These are phyloP conservation scores for Labroides dimidiatus DNA, from an alignment of 2,797 vertebrate genomes.

Conservation along the genomic window DNA sequence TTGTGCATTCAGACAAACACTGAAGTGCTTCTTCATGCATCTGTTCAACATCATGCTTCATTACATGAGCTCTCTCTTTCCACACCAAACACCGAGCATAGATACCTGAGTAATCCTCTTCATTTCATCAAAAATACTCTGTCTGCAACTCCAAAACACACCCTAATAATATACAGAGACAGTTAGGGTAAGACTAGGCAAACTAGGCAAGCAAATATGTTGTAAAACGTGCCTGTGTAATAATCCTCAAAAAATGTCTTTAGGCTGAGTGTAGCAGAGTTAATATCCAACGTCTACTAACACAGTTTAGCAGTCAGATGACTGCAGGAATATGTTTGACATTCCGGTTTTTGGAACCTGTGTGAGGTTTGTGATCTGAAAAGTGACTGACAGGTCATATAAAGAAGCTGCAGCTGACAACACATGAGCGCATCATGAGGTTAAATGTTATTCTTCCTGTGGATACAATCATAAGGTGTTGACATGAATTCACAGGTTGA, in stretches of 20 bases:
- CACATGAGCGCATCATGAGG: constrained; percentile 81
- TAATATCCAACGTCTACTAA: neutral
- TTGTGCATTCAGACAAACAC: neutral
- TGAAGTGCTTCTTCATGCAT: constrained; percentile 57
- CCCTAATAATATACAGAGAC: constrained; percentile 87
- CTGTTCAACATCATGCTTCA: constrained; percentile 53
- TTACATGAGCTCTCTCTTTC: neutral
- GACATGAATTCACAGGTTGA: constrained; percentile 61
- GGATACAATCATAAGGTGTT: constrained; percentile 77
- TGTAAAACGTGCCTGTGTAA: constrained; percentile 10
- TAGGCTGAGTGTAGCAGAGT: neutral
- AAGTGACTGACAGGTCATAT: constrained; percentile 59
- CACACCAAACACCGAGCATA: constrained; percentile 39
- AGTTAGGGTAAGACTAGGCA: constrained; percentile 38
- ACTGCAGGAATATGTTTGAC: constrained; percentile 17
- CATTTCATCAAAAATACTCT: constrained; percentile 99
- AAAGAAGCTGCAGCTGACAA: constrained; percentile 69
- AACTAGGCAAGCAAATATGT: constrained; percentile 19
- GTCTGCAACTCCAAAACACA: constrained; percentile 98
- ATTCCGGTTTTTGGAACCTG: constrained; percentile 30
- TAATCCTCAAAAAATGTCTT: neutral
- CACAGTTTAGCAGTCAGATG: constrained; percentile 8
- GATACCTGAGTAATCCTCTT: constrained; percentile 97
- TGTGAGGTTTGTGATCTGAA: constrained; percentile 54
- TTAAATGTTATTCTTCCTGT: constrained; percentile 85